Base-by-base conservation (phyloP, 1,140 invertebrate genomes). In the Euglossa dilemma region DNA sequence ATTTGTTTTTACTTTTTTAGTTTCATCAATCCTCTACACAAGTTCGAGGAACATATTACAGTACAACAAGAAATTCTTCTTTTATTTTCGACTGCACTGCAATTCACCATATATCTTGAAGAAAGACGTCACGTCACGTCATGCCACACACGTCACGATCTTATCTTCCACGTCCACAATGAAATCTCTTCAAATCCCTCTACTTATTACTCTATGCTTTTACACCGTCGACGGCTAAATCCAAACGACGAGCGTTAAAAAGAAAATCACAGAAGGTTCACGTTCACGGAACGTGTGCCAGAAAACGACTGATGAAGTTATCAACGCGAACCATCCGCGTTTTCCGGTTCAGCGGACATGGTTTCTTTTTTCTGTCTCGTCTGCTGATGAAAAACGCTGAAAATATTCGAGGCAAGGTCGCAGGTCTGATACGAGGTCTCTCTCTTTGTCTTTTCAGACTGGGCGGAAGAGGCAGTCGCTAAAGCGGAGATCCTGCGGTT, bases 401-500 rank as follows among this genome's bases (percentile, higher is more conserved):
- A 78, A 52, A 78, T 43, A 59, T 47, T 28, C 47, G 47, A 56
- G 47, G 16, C 75, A 64, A 78, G 56, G 54, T 54, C 73, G 54
- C 52, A 28, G 1, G 9, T 71, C 54, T 77, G 45, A 77, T 78
- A 57, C 63, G 52, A 43, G n/a, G 36, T 18, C 16, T 56, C 16
- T 14, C 43, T 64, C 86, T 83, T 69, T 76, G 52, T 83, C 86
- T 92, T 75, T 91, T 84, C 83, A 98, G 99, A 99, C 95, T 99
- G 99, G 99, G 96, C 96, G 91, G 97, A 99, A 90, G 99, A 99
- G 95, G 96, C 97, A 88, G 98, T 99, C 83, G 97, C 98, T 77
- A 98, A 98, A 94, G 98, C 98, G 80, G 98, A 99, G 96, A 99
- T 99, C 94, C 96, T 99, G 87, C 97, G 99, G 92, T 96, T 99